Evolutionary conservation across 2,113 vertebrate species (phyloP), one percentile per base, ranked within the genome.

Genomic region (Melanocharis versteri): DNA sequence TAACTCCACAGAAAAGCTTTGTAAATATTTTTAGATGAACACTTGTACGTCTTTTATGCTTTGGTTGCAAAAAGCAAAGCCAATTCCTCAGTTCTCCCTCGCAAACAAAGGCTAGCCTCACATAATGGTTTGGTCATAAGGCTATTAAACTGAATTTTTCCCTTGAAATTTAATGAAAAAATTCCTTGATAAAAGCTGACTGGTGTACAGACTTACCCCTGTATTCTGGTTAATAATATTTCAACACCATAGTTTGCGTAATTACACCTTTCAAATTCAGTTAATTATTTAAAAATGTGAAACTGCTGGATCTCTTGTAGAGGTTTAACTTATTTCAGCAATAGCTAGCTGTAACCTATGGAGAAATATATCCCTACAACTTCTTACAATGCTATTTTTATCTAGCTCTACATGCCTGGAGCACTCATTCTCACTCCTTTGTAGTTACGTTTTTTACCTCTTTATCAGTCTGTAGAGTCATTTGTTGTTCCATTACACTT

Each of bases 381-480:
- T 30, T 78, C 75, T 44, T 39, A 48, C 19, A 56, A 35, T 77
- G 78, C 73, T 91, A 44, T 91, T 93, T 90, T 80, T 86, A 90
- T 71, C 85, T 86, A 73, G 35, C 71, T 62, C 40, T 69, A 26
- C 3, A 3, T 69, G 92, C 66, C 82, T 88, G n/a, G 39, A 87
- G 75, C 69, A 73, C 56, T 88, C 51, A 56, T 75, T 90, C 94
- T 80, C 51, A 73, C 58, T 75, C 47, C 68, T 86, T 68, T 92
- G 42, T 68, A 91, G 28, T 8, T 82, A 47, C 0, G 47, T 20
- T 78, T 77, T 94, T 97, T 97, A 98, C 98, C 98, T 98, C 95
- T 71, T 94, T 90, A 90, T 96, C 64, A 54, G 37, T 92, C 64
- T 66, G 92, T 54, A 45, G 42, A 86, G 85, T 45, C 40, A 58